Base-by-base conservation (phyloP, 2,797 vertebrate species). In the Sebastes matsubarae region DNA sequence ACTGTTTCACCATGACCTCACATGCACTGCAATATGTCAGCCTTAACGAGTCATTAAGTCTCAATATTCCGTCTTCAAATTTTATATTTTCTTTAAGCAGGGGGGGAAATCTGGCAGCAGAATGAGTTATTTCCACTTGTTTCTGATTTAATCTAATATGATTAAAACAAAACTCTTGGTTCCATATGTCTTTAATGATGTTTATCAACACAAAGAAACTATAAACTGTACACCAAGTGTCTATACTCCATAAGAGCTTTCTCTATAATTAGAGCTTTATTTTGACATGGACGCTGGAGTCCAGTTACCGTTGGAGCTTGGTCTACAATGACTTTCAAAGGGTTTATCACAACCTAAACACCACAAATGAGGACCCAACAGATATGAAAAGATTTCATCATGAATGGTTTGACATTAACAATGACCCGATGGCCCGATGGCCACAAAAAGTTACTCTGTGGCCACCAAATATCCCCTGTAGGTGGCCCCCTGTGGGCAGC, bases 1-100 rank as follows among this genome's bases (percentile, higher is more conserved):
- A 8, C 55, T 16, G 59, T 83, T 90, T 84, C 73, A 64, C 68
- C 86, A 77, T 80, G 88, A 89, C 84, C 91, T 90, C 90, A 87
- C 81, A 70, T 76, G 89, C 75, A 85, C 87, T 77, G 60, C 60
- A 79, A 61, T 24, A 72, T 69, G 72, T 77, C 79, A 50, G 67
- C 11, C 58, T 67, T 64, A 71, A 84, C n/a, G 13, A 83, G 20
- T 70, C 77, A 67, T 66, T 80, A 38, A 75, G 61, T 20, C 20
- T 25, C 67, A 52, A 55, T 32, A 52, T 67, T 79, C 73, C 55
- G 0, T 70, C 61, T 74, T 68, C 16, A 85, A 68, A 75, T 38
- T 55, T 70, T 12, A 10, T 5, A 81, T 87, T 77, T 72, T 80
- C 50, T 64, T 57, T 2, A 64, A 54, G 68, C 5, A 24, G 27